Evolutionary conservation across 2,888 invertebrate genomes (phyloP).

Genomic region (Clivina fossor): DNA sequence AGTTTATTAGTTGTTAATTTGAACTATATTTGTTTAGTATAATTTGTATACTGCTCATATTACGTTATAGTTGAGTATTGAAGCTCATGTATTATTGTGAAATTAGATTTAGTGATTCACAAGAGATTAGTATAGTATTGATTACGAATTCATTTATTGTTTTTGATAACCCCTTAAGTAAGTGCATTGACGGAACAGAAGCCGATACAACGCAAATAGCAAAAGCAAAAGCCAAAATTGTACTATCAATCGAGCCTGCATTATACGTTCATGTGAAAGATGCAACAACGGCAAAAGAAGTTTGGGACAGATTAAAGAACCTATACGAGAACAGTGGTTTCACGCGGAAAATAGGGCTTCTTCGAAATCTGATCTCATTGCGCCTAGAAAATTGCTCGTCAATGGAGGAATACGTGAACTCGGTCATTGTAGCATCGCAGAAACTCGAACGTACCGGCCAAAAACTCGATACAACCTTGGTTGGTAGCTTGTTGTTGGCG

Average conservation of each 20-base stretch:
- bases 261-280: conserved; percentile 40
- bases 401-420: conserved; percentile 27
- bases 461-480: conserved; percentile 10
- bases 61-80: no score
- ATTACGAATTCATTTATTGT: no score
- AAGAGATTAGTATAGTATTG: no score
- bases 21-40: no score
- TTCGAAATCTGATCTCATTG: conserved; percentile 22
- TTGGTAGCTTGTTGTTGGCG: conserved; percentile 21
- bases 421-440: conserved; percentile 26
- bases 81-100: no score
- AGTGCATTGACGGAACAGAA: conserved; percentile 33
- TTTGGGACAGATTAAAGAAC: conserved; percentile 51
- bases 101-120: no score
- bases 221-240: conserved; percentile 35
- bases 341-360: conserved; percentile 25
- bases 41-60: no score
- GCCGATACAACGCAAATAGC: conserved; percentile 22
- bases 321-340: conserved; percentile 21
- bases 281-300: conserved; percentile 33
- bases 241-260: conserved; percentile 38
- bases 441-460: conserved; percentile 24
- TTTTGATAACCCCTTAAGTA: no score
- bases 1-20: no score
- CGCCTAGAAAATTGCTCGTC: conserved; percentile 18